Conservation (phyloP, 2,888 invertebrate species). For the Ommatoiulus sabulosus region DNA sequence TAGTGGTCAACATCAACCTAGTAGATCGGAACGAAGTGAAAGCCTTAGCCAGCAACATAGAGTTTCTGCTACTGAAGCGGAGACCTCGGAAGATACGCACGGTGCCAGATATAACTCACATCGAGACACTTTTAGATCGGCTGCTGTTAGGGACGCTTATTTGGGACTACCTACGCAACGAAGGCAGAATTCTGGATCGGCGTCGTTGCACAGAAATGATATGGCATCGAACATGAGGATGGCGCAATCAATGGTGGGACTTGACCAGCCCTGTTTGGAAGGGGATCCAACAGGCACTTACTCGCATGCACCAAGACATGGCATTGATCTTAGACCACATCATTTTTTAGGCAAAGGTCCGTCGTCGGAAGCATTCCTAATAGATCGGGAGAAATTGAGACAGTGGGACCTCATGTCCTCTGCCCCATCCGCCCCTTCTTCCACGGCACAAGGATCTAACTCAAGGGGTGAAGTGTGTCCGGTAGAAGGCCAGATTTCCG, state of each 20-base stretch:
- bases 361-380: conserved; percentile 63
- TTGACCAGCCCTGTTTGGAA: conserved; percentile 29
- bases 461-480: neutral
- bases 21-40: neutral
- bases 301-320: neutral
- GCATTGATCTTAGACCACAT: neutral
- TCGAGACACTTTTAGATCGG: neutral
- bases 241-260: conserved; percentile 56
- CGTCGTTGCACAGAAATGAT: neutral
- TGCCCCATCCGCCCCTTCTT: conserved; percentile 70
- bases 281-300: neutral
- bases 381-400: conserved; percentile 86
- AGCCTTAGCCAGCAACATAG: neutral
- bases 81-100: neutral
- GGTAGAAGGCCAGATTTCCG: neutral
- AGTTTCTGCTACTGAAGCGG: neutral
- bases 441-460: conserved; percentile 26
- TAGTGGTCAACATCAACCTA: neutral
- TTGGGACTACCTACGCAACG: too few relatives aligned
- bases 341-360: conserved; percentile 40
- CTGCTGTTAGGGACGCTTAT: neutral
- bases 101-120: neutral
- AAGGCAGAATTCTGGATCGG: neutral
- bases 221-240: conserved; percentile 1
- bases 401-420: conserved; percentile 92